Conservation (phyloP, 2,797 vertebrate genomes). For the Decapterus maruadsi region DNA sequence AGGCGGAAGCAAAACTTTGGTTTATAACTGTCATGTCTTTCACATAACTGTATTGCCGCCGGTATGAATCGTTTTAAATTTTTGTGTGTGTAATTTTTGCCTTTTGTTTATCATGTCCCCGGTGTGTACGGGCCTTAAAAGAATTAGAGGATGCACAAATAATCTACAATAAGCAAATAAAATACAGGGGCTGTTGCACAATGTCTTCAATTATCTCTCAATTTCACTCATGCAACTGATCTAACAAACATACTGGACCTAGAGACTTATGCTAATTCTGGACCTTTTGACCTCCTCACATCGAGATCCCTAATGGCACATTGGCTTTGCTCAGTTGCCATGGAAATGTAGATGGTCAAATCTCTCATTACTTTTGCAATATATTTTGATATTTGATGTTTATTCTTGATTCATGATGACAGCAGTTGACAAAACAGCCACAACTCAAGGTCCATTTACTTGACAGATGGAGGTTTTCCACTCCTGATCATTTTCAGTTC, state of each 20-base stretch:
- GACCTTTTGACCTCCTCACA: background rate
- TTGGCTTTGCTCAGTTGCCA: background rate
- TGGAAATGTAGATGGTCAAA: slow-evolving; percentile 1
- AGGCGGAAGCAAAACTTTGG: too few relatives aligned
- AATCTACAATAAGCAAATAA: too few relatives aligned
- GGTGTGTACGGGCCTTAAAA: too few relatives aligned
- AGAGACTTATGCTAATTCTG: background rate
- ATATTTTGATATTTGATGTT: background rate
- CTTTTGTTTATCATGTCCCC: too few relatives aligned
- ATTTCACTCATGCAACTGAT: background rate
- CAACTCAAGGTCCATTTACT: background rate
- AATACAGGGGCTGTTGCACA: too few relatives aligned
- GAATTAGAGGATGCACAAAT: too few relatives aligned
- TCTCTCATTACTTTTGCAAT: background rate
- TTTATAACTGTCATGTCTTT: too few relatives aligned
- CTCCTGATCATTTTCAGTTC: background rate
- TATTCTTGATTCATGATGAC: background rate
- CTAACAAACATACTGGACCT: background rate
- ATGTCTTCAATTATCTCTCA: too few relatives aligned
- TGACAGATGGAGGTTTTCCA: background rate
- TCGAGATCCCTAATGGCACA: background rate
- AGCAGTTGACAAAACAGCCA: background rate
- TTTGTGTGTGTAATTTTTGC: too few relatives aligned
- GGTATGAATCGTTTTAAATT: too few relatives aligned
- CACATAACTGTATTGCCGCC: too few relatives aligned